phyloP scores from a whole-genome alignment of 2,113 vertebrate species.

The Bolborhynchus lineola region DNA sequence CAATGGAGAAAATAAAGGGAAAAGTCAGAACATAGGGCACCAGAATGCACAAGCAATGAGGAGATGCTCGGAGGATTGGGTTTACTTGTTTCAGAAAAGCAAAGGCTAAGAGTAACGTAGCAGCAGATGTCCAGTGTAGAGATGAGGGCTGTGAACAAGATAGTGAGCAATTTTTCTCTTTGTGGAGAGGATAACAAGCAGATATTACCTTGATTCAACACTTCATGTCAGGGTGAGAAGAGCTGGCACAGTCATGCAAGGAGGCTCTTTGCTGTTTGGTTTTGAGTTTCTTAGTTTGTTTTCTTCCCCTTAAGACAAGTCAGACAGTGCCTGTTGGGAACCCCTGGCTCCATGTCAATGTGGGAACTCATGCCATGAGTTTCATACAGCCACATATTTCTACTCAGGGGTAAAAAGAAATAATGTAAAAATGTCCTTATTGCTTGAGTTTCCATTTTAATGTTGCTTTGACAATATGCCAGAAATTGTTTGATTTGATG shows the following conservation, averaged over 20 bases:
- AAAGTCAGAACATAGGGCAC: background rate
- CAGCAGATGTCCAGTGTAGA: background rate
- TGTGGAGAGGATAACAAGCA: background rate
- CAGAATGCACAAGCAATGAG: background rate
- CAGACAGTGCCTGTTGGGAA: background rate
- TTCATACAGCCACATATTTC: background rate
- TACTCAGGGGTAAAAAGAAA: background rate
- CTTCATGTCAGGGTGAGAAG: background rate
- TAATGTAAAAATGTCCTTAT: conserved; percentile 51
- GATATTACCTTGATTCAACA: background rate
- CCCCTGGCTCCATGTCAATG: background rate
- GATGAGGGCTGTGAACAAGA: background rate
- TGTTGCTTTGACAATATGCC: conserved; percentile 60
- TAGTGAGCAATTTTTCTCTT: background rate
- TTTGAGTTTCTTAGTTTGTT: background rate
- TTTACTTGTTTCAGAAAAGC: background rate
- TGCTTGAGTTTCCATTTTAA: conserved; percentile 10
- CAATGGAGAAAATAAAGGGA: background rate
- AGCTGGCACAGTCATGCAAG: background rate
- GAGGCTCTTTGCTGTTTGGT: background rate
- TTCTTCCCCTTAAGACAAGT: background rate
- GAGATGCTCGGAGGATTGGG: background rate
- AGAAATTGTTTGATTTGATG: conserved; percentile 62
- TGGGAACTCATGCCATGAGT: background rate
- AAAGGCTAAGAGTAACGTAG: background rate